Evolutionary conservation across 2,113 vertebrate species (phyloP).

Genomic region (Meleagris gallopavo): DNA sequence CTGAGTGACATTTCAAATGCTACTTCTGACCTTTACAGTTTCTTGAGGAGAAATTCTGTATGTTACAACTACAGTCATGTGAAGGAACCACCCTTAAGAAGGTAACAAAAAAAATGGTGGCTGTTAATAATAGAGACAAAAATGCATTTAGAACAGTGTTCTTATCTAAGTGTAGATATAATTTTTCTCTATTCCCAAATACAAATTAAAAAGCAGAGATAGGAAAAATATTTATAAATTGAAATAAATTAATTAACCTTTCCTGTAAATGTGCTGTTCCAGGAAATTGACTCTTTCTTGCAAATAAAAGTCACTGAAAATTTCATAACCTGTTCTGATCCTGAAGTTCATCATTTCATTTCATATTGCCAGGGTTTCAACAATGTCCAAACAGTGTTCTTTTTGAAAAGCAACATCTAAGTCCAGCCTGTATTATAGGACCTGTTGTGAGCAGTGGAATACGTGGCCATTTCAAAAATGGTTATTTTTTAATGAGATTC

Average conservation of each 20-base stretch:
- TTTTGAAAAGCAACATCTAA: background rate
- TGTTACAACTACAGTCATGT: background rate
- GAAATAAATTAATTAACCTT: background rate
- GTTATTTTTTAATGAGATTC: background rate
- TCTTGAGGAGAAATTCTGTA: background rate
- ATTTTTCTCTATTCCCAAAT: background rate
- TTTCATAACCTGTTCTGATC: background rate
- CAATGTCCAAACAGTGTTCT: background rate
- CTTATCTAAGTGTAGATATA: background rate
- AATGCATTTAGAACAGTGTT: background rate
- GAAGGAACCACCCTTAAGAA: background rate
- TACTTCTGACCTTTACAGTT: conserved; percentile 31
- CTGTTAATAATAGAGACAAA: background rate
- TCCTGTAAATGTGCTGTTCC: background rate
- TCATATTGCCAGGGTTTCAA: background rate
- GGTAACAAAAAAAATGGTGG: background rate
- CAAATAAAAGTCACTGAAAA: background rate
- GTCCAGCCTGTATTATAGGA: background rate
- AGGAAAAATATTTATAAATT: background rate
- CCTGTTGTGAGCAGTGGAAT: background rate
- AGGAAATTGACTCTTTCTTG: background rate
- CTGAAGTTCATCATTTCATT: background rate
- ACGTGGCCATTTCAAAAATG: background rate
- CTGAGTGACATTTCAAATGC: background rate
- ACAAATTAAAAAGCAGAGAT: background rate